phyloP scores from a whole-genome alignment of 2,113 vertebrate species.

The Pituophis catenifer region DNA sequence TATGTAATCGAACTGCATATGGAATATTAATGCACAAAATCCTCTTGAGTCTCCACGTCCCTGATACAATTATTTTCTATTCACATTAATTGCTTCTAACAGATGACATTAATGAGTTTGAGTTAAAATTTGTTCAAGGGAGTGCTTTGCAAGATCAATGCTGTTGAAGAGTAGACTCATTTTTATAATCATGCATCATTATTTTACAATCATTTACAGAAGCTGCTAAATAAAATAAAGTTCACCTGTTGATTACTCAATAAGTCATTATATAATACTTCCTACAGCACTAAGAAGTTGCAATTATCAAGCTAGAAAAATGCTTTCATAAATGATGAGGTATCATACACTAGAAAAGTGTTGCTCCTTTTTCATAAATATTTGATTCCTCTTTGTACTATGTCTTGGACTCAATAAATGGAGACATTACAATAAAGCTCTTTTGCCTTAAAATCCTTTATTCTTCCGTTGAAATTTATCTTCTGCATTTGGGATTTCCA shows the following conservation, averaged over 20 bases:
- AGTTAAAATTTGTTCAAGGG: slow-evolving; percentile 72
- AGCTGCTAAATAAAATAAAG: slow-evolving; percentile 64
- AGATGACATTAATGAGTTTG: slow-evolving; percentile 91
- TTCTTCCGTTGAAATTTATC: slow-evolving; percentile 51
- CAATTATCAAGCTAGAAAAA: slow-evolving; percentile 39
- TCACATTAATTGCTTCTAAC: slow-evolving; percentile 84
- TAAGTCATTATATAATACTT: slow-evolving; percentile 65
- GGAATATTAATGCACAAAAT: slow-evolving; percentile 81
- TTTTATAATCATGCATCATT: slow-evolving; percentile 67
- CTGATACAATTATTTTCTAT: slow-evolving; percentile 91
- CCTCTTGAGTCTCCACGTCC: slow-evolving; percentile 81
- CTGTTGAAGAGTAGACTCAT: slow-evolving; percentile 73
- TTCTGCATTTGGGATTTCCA: slow-evolving; percentile 46
- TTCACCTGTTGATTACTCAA: slow-evolving; percentile 63
- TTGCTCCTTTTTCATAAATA: slow-evolving; percentile 48
- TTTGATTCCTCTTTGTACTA: slow-evolving; percentile 34
- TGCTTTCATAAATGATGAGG: slow-evolving; percentile 42
- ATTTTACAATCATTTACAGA: slow-evolving; percentile 45
- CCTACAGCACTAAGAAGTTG: slow-evolving; percentile 43
- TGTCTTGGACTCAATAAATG: slow-evolving; percentile 39
- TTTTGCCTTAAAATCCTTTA: slow-evolving; percentile 43
- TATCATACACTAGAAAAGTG: slow-evolving; percentile 43
- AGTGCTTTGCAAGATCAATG: slow-evolving; percentile 70
- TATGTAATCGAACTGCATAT: slow-evolving; percentile 72
- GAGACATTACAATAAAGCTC: slow-evolving; percentile 45